Evolutionary conservation across 2,797 vertebrate species (phyloP).

Genomic region (Hippoglossus hippoglossus): DNA sequence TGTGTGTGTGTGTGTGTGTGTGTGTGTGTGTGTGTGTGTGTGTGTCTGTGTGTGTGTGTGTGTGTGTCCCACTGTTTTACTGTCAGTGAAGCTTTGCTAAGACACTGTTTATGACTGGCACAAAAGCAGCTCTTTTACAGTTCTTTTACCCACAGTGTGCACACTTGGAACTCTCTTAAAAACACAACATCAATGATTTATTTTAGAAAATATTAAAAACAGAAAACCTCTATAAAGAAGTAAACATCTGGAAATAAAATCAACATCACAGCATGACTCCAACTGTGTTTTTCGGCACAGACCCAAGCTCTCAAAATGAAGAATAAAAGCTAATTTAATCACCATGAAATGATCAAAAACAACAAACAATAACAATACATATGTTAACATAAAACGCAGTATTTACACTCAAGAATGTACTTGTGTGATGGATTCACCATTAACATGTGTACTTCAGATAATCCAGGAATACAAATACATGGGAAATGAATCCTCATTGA

Average conservation of each 20-base stretch:
- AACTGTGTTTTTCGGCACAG: neutral
- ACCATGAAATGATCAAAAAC: neutral
- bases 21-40: neutral
- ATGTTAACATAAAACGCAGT: too few relatives aligned
- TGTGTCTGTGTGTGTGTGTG: constrained; percentile 11
- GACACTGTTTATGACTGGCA: constrained; percentile 54
- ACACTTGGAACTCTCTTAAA: constrained; percentile 30
- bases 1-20: neutral
- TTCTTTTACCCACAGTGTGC: constrained; percentile 12
- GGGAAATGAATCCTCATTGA: too few relatives aligned
- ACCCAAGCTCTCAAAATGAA: constrained; percentile 4
- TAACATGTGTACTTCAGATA: too few relatives aligned
- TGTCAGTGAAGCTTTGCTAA: constrained; percentile 51
- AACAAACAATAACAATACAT: neutral
- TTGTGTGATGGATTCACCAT: too few relatives aligned
- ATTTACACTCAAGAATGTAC: too few relatives aligned
- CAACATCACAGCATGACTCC: constrained; percentile 13
- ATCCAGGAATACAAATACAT: too few relatives aligned
- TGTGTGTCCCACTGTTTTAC: constrained; percentile 68
- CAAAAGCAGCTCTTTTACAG: constrained; percentile 50
- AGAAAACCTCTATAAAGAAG: constrained; percentile 21
- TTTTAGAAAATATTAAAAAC: constrained; percentile 16
- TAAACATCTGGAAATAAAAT: constrained; percentile 48
- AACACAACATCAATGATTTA: constrained; percentile 24
- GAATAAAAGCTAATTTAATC: neutral